Base-by-base conservation (phyloP, 2,797 vertebrate genomes). In the Mormyrops attenuatus region DNA sequence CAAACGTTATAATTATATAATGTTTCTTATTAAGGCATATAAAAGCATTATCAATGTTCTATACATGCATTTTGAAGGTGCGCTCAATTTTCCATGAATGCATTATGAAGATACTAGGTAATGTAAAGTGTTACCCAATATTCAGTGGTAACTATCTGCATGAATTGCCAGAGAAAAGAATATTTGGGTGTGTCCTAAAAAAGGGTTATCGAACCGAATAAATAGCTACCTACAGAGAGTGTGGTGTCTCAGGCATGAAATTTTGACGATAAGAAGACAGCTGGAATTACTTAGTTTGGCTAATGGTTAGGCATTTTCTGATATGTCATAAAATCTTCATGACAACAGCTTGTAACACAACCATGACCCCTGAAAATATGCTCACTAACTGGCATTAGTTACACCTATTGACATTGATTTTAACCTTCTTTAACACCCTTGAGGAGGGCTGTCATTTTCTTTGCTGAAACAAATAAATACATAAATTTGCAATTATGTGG, bases 251-350 rank as follows among this genome's bases (percentile, higher is more conserved):
- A 55, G 86, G 50, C 86, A 87, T 53, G 34, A 41, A 38, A 60
- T 60, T 87, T 60, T 87, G 49, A 86, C 20, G 52, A 87, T 41
- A 44, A 87, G 52, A 87, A 87, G 86, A 87, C 86, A 87, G 86
- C 86, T 87, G 86, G 86, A 87, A 87, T 87, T 87, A 87, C 55
- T 87, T 87, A 87, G 86, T 60, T 53, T 87, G 86, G 52, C 86
- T 87, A 53, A 60, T 87, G 86, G 52, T 57, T 57, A 41, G 86
- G 86, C 17, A 60, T 57, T 57, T 87, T 87, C 86, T 87, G 86
- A 87, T 87, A 60, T 87, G 86, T 87, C 86, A 87, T 87, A 87
- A 55, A 87, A 87, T 87, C 86, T 60, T 87, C 50, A 87, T 87
- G 86, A 87, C 86, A 87, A 87, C 49, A 60, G 52, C 52, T 57